Evolutionary conservation across 1,140 invertebrate species (phyloP), one percentile per base, ranked within the genome.

Genomic region (Papilio helenus): DNA sequence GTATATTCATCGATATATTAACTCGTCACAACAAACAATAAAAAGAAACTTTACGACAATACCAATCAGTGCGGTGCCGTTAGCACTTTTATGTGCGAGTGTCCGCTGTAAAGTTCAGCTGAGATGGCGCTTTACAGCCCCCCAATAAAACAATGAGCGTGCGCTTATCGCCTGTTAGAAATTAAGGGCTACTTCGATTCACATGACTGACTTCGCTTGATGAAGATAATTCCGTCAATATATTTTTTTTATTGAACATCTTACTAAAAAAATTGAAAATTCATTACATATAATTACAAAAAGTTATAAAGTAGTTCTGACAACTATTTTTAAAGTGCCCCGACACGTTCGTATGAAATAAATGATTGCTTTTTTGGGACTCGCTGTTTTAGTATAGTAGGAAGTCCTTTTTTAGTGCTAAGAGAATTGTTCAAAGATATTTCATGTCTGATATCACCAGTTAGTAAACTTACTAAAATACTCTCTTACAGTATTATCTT

Each of bases 101-200:
- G 85, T 87, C 82, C 85, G 76, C 82, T 85, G 84, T 86, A 84
- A 86, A 83, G 88, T 85, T 84, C 83, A 85, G 84, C 82, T 72
- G 83, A 83, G 83, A 84, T 78, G 81, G 78, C 86, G 84, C 81
- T 92, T 94, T 93, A 94, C 88, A 89, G 84, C 90, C 87, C 87
- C 81, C 87, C 91, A 92, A 94, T 94, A 94, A 94, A 94, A 94
- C 92, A 93, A 94, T 94, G 89, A 91, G 88, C 86, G 83, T 81
- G 79, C 87, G 82, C 86, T 94, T 94, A 94, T 94, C 92, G 92
- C 79, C 72, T 83, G 86, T 90, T 92, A n/a, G n/a, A 34, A 34
- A 34, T 34, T 7, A 39, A 39, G 7, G 7, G 34, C 34, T 39
- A 39, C 5, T 39, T 39, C 34, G 34, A 39, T 39, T 8, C 34